Evolutionary conservation across 1,140 invertebrate species (phyloP), one percentile per base, ranked within the genome.

Genomic region (Harpegnathos saltator): DNA sequence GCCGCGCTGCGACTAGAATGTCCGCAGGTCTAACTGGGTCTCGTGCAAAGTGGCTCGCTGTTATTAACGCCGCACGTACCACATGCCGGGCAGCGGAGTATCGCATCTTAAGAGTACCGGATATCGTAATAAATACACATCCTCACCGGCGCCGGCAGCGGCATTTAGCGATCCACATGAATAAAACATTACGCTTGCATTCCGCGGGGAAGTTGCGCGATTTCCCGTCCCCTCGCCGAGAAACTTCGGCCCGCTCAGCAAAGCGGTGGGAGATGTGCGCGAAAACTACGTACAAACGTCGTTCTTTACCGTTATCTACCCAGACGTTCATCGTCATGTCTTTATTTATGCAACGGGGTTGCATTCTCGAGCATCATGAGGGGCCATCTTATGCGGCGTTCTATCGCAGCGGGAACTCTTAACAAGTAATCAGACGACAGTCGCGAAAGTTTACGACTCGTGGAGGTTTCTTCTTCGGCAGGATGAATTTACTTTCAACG

Each of bases 161-260:
- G 89, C 88, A 86, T 89, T 88, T 88, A 88, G 82, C 86, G 63
- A 58, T 7, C 44, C 72, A 81, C 82, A 89, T 89, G 89, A 89
- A 89, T 89, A 90, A 90, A 81, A 52, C 84, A 88, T 84, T 71
- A 75, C 83, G 56, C 62, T 59, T 78, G 80, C 75, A 78, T 85
- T 68, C 61, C 85, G 44, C 24, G 38, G 78, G 83, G 86, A 68
- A 72, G 52, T 80, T 29, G 33, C 75, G 52, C 58, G 75, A 80
- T 80, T 80, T 80, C 71, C 71, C 75, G 65, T 58, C 69, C 38
- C 58, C 75, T 58, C 59, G 52, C 75, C 63, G 38, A 56, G 33
- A 69, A 78, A 78, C 63, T 78, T 80, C 66, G 58, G 75, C 38
- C 71, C 75, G 75, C 65, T n/a, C n/a, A n/a, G n/a, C n/a, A n/a